phyloP scores from a whole-genome alignment of 2,888 invertebrate genomes.

The Thera britannica region DNA sequence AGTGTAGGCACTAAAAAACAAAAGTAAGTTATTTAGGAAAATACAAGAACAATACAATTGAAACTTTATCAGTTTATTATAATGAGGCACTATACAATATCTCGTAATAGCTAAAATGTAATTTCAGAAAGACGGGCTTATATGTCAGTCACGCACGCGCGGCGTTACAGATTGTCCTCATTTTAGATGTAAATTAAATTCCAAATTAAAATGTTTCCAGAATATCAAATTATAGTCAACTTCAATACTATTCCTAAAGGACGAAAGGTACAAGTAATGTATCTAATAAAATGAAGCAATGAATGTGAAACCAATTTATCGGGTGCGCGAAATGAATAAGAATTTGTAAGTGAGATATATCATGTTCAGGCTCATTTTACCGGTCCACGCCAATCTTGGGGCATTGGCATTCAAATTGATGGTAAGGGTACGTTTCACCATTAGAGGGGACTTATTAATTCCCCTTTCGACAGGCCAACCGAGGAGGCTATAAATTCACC shows the following conservation, averaged over 20 bases:
- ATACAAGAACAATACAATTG: no score
- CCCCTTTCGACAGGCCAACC: conserved; percentile 84
- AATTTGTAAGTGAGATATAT: conserved; percentile 76
- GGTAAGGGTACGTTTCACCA: conserved; percentile 84
- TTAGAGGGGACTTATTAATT: conserved; percentile 85
- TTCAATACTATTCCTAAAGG: conserved; percentile 43
- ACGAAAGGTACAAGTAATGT: conserved; percentile 42
- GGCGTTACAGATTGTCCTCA: conserved; percentile 22
- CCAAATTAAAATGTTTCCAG: conserved; percentile 36
- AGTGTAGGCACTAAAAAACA: no score
- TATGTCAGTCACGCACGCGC: conserved; percentile 25
- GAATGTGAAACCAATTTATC: conserved; percentile 69
- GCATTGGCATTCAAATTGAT: conserved; percentile 84
- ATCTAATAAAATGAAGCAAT: conserved; percentile 61
- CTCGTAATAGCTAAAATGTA: neutral
- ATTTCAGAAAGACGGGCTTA: conserved; percentile 5
- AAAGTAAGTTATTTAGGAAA: no score
- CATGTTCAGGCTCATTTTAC: conserved; percentile 73
- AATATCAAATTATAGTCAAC: conserved; percentile 41
- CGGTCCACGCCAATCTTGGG: conserved; percentile 77
- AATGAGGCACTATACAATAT: neutral
- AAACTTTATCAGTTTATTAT: neutral
- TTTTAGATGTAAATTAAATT: conserved; percentile 36
- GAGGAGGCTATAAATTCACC: conserved; percentile 84
- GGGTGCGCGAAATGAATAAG: conserved; percentile 69